Evolutionary conservation across 2,888 invertebrate genomes (phyloP).

Genomic region (Heliconius cydno): DNA sequence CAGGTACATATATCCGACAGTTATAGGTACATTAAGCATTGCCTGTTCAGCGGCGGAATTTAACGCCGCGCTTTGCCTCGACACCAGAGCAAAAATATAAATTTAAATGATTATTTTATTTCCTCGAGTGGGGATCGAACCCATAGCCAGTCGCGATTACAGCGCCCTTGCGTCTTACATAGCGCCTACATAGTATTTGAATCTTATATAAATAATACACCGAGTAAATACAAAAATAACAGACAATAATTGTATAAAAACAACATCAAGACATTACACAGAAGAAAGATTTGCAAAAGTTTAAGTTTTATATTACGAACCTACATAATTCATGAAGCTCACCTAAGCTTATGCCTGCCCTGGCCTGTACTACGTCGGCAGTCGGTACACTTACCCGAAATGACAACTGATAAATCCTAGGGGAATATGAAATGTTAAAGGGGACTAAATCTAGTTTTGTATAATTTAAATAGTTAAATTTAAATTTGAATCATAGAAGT

Average conservation of each 20-base stretch:
- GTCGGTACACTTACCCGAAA: conserved; percentile 40
- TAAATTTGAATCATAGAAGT: conserved; percentile 50
- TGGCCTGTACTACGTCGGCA: conserved; percentile 26
- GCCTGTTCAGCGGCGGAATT: no score
- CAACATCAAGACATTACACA: conserved; percentile 40
- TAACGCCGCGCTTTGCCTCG: no score
- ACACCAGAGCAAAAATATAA: no score
- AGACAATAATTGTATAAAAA: background rate
- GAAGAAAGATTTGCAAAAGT: conserved; percentile 56
- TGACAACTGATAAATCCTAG: conserved; percentile 70
- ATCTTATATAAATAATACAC: background rate
- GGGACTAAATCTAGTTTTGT: conserved; percentile 64
- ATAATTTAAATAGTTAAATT: conserved; percentile 15
- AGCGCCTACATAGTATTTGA: no score
- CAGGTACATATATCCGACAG: no score
- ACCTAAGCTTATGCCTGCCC: conserved; percentile 59
- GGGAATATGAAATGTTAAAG: conserved; percentile 65
- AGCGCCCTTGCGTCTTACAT: no score
- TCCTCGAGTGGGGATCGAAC: no score
- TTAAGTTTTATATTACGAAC: conserved; percentile 56
- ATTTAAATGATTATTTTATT: no score
- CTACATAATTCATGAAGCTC: conserved; percentile 77
- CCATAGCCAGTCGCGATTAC: no score
- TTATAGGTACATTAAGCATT: no score
- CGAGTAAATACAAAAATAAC: no score